phyloP scores from a whole-genome alignment of 2,113 vertebrate genomes.

The Peromyscus maniculatus region DNA sequence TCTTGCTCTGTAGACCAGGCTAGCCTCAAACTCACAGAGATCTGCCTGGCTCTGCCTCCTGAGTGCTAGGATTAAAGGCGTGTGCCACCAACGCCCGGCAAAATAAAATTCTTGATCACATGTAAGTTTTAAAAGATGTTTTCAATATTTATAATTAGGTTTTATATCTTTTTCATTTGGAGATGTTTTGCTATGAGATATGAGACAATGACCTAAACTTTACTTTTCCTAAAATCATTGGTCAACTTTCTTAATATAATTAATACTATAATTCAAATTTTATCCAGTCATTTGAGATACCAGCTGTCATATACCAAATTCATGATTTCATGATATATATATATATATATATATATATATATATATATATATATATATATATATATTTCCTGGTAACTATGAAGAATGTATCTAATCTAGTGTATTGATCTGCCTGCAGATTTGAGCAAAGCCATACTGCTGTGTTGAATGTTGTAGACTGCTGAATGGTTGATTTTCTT shows the following conservation, averaged over 20 bases:
- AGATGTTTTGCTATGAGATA: neutral
- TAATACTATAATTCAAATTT: neutral
- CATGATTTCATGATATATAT: neutral
- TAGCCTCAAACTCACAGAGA: too few species aligned
- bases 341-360: neutral
- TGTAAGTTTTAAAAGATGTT: neutral
- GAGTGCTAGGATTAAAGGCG: too few species aligned
- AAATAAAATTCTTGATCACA: neutral
- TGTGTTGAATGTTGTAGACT: neutral
- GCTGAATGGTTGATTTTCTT: neutral
- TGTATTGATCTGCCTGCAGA: neutral
- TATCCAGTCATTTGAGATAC: neutral
- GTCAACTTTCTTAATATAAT: neutral
- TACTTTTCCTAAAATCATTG: neutral
- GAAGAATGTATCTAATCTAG: neutral
- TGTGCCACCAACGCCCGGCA: too few species aligned
- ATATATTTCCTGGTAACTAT: too few species aligned
- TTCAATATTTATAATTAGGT: neutral
- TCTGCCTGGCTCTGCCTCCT: too few species aligned
- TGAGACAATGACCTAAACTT: neutral
- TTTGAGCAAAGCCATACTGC: neutral
- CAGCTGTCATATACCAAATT: neutral
- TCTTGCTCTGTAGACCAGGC: too few species aligned
- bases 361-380: too few species aligned
- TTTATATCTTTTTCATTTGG: neutral